A percentile compares a stretch with the other conserved stretches of the same genome.
Evolutionary conservation across 2,888 invertebrate genomes (phyloP).

Genomic region (Pristionchus exspectatus): DNA sequence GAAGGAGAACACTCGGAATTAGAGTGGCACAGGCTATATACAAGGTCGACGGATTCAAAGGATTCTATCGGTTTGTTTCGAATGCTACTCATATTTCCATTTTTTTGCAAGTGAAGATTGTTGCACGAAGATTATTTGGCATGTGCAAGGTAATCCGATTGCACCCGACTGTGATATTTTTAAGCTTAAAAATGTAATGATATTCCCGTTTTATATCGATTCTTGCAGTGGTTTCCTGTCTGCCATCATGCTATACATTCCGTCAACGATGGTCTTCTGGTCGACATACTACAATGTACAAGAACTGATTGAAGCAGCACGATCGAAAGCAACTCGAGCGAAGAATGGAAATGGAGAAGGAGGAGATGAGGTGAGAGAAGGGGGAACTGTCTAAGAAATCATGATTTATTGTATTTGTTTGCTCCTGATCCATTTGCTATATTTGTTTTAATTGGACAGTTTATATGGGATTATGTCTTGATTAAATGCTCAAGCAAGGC

Average conservation of each 20-base stretch:
- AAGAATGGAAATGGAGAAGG: neutral
- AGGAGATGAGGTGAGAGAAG: neutral
- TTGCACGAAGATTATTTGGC: neutral
- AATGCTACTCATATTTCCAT: neutral
- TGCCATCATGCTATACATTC: slow-evolving; percentile 75
- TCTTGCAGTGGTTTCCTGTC: slow-evolving; percentile 72
- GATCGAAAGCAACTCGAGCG: neutral
- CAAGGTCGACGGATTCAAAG: slow-evolving; percentile 73
- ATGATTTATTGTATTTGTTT: too few species aligned
- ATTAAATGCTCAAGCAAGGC: too few species aligned
- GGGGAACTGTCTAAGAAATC: neutral
- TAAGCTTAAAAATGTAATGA: too few species aligned
- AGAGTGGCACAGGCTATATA: slow-evolving; percentile 76
- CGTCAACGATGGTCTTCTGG: slow-evolving; percentile 78
- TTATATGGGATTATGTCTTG: too few species aligned
- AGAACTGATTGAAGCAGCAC: slow-evolving; percentile 52
- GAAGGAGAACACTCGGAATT: slow-evolving; percentile 71
- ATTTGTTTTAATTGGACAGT: too few species aligned
- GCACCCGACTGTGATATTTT: too few species aligned
- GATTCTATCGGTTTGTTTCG: slow-evolving; percentile 72
- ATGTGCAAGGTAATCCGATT: too few species aligned
- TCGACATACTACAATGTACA: slow-evolving; percentile 74
- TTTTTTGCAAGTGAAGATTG: neutral
- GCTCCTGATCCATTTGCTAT: too few species aligned
- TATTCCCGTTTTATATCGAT: too few species aligned